These are phyloP conservation scores for Hydropotes inermis DNA, from an alignment of 2,113 vertebrate genomes.

Conservation along the genomic window DNA sequence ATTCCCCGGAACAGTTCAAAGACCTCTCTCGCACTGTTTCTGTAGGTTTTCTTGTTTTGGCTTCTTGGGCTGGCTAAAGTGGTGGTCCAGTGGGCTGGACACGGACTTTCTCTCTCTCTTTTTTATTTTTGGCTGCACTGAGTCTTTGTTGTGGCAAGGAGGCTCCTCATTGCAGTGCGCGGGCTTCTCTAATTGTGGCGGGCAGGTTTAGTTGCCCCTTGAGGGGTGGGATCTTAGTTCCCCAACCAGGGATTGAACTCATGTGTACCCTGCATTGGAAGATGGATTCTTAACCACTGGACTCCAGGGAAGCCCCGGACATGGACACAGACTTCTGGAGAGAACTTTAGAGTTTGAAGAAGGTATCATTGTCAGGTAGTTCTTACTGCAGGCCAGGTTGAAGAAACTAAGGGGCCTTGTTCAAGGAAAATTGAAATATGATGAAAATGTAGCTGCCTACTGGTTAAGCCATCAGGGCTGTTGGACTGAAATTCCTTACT, in stretches of 20 bases:
- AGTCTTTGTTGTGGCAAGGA: neutral
- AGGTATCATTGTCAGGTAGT: fast-evolving
- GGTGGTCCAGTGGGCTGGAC: neutral
- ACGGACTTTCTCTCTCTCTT: neutral
- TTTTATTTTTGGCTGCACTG: neutral
- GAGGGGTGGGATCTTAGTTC: neutral
- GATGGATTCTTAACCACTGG: neutral
- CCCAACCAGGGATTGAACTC: neutral
- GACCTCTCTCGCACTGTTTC: neutral
- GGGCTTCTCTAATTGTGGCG: neutral
- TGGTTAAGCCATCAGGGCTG: fast-evolving
- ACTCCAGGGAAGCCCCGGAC: neutral
- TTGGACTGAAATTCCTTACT: neutral
- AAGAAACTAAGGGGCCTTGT: neutral
- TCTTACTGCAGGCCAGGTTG: neutral
- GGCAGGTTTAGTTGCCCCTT: neutral
- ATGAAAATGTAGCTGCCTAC: fast-evolving
- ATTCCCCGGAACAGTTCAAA: neutral
- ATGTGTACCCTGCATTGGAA: neutral
- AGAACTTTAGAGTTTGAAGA: neutral
- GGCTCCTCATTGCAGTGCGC: fast-evolving
- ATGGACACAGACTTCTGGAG: neutral
- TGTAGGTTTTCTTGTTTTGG: neutral
- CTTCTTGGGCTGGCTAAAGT: neutral
- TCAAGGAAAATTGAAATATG: fast-evolving